Evolutionary conservation across 2,113 vertebrate species (phyloP).

Genomic region (Corythaixoides concolor): DNA sequence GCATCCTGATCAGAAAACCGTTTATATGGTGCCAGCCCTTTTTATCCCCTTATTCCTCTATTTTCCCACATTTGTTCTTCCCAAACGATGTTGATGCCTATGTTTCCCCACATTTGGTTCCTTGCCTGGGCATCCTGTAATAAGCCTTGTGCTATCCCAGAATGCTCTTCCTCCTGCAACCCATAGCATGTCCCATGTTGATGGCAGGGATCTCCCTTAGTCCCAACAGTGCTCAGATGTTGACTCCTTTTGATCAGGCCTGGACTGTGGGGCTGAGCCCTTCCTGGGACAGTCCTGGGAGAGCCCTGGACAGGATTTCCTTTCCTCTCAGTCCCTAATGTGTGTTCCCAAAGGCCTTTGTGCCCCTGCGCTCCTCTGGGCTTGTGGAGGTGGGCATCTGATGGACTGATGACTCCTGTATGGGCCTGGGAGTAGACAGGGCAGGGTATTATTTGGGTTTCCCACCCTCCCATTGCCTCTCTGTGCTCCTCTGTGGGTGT

Average conservation of each 20-base stretch:
- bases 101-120: fast-evolving
- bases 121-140: background rate
- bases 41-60: background rate
- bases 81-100: fast-evolving
- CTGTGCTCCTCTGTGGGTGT: background rate
- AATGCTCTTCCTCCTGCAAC: background rate
- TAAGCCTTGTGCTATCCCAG: fast-evolving
- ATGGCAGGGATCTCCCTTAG: background rate
- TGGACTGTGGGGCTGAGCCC: background rate
- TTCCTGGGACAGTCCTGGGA: background rate
- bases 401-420: background rate
- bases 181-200: fast-evolving
- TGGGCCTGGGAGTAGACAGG: no score
- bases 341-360: no score
- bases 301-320: no score
- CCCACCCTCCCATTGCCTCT: background rate
- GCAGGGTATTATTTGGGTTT: background rate
- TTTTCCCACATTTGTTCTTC: background rate
- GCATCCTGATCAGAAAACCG: background rate
- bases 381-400: background rate
- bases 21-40: background rate
- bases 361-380: background rate
- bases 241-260: no score
- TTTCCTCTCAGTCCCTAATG: background rate
- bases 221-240: background rate